Percentiles rank a stretch among this genome's conserved stretches.
Evolutionary conservation across 2,797 vertebrate genomes (phyloP).

Genomic region (Decapterus maruadsi): DNA sequence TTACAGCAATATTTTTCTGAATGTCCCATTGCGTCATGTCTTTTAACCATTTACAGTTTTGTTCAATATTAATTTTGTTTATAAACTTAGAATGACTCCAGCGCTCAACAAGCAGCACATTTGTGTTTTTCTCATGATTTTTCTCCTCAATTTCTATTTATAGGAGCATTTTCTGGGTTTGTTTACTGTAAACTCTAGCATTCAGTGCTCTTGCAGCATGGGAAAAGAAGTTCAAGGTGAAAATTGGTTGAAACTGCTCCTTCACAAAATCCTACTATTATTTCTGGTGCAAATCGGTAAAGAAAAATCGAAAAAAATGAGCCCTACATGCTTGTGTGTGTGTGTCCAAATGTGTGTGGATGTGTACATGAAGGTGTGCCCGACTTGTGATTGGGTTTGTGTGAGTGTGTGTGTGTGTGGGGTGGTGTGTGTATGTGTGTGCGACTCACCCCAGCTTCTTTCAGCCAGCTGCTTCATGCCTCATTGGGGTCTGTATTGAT

Average conservation of each 20-base stretch:
- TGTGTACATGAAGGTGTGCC: not conserved
- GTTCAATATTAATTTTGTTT: not conserved
- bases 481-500: conserved; percentile 86
- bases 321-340: not conserved
- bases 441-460: conserved; percentile 48
- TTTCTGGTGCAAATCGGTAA: not conserved
- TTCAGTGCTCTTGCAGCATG: not conserved
- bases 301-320: not conserved
- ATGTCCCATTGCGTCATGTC: not conserved
- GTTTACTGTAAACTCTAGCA: not conserved
- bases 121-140: conserved; percentile 9
- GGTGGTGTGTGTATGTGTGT: conserved; percentile 24
- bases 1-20: not conserved
- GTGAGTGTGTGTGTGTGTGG: not conserved
- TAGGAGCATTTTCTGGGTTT: conserved; percentile 13
- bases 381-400: conserved; percentile 20
- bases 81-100: not conserved
- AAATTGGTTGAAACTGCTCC: not conserved
- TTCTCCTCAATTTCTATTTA: conserved; percentile 1
- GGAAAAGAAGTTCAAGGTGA: not conserved
- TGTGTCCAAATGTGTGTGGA: not conserved
- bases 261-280: not conserved
- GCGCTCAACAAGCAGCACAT: conserved; percentile 1
- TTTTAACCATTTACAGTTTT: not conserved
- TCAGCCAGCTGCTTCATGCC: conserved; percentile 82